A percentile compares a stretch with the other conserved stretches of the same genome.
These are phyloP conservation scores for Sander lucioperca DNA, from an alignment of 2,113 vertebrate genomes.

Conservation along the genomic window DNA sequence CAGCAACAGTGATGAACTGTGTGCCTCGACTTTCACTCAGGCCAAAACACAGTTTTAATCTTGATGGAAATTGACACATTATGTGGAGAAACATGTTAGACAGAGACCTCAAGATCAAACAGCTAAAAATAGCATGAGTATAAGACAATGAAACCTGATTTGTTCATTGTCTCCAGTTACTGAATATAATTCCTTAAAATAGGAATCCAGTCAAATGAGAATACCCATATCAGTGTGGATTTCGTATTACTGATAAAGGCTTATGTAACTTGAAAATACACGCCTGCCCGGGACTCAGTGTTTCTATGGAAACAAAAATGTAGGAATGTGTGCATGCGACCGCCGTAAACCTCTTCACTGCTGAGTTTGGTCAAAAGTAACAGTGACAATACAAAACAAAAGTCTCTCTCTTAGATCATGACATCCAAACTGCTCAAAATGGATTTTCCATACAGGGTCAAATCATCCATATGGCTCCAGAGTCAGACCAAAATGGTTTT, in stretches of 20 bases:
- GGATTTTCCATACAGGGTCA: conserved; percentile 32
- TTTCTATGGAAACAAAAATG: conserved; percentile 86
- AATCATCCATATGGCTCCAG: conserved; percentile 30
- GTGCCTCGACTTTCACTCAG: conserved; percentile 18
- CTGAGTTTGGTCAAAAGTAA: conserved; percentile 74
- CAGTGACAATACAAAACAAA: conserved; percentile 57
- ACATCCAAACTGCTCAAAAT: conserved; percentile 18
- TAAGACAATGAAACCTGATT: conserved; percentile 23
- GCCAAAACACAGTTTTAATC: conserved; percentile 8
- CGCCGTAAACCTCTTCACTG: conserved; percentile 68
- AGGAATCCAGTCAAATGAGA: conserved; percentile 68
- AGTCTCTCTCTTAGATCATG: conserved; percentile 27
- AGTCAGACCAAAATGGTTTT: conserved; percentile 33
- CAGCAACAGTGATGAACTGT: conserved; percentile 32
- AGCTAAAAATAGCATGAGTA: conserved; percentile 40
- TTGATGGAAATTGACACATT: conserved; percentile 16
- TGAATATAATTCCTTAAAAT: conserved; percentile 63
- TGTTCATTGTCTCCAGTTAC: conserved; percentile 24
- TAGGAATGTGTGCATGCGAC: conserved; percentile 74
- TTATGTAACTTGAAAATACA: conserved; percentile 82
- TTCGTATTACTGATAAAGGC: conserved; percentile 71
- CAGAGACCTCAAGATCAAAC: background rate
- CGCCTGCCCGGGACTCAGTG: conserved; percentile 75
- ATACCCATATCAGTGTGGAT: conserved; percentile 68
- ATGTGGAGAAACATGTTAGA: conserved; percentile 1